Conservation (phyloP, 2,888 invertebrate species). For the Andrena trimmerana region DNA sequence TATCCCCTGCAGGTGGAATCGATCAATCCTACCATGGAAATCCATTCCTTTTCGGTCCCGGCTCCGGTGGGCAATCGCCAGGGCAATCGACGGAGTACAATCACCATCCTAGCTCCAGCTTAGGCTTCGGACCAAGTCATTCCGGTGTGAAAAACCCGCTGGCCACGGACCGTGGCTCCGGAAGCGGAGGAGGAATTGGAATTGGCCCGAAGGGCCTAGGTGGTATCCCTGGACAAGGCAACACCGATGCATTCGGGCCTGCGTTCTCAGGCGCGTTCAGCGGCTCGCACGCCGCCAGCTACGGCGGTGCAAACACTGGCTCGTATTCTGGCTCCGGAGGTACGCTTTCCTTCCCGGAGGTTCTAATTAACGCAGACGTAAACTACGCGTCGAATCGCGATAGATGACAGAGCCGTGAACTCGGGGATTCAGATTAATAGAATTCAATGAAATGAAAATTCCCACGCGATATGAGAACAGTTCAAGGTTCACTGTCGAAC, state of each 20-base stretch:
- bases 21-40: not conserved
- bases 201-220: not conserved
- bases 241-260: not conserved
- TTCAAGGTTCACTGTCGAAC: conserved; percentile 30
- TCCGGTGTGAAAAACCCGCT: not conserved
- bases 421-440: not conserved
- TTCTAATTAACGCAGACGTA: not conserved
- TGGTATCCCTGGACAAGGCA: not conserved
- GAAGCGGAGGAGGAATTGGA: conserved; percentile 52
- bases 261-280: conserved; percentile 42
- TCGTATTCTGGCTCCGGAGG: conserved; percentile 27
- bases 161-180: conserved; percentile 14
- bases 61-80: not conserved
- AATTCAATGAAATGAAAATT: conserved; percentile 18
- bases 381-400: not conserved
- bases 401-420: conserved; percentile 15
- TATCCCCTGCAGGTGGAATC: too few relatives aligned
- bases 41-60: not conserved
- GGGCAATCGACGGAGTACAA: not conserved
- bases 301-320: conserved; percentile 28
- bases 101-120: not conserved
- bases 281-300: conserved; percentile 37
- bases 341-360: not conserved
- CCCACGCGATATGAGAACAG: conserved; percentile 13
- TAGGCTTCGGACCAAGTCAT: not conserved